Conservation (phyloP, 1,140 invertebrate genomes). For the Hyphantria cunea region DNA sequence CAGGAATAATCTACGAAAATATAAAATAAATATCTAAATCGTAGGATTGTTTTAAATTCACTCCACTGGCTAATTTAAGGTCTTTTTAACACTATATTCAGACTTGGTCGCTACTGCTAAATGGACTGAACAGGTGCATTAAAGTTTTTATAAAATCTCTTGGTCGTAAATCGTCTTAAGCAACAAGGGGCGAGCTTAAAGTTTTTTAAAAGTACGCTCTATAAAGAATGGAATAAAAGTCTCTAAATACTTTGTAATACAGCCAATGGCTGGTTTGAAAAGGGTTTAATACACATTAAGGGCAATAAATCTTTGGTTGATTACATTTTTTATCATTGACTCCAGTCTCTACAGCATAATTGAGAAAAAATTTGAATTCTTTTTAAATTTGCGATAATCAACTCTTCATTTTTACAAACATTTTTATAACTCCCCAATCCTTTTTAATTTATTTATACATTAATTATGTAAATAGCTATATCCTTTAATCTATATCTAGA, state of each 20-base stretch:
- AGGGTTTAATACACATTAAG: slow-evolving; percentile 29
- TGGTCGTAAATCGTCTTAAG: slow-evolving; percentile 61
- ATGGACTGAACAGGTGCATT: slow-evolving; percentile 64
- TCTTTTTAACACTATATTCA: slow-evolving; percentile 26
- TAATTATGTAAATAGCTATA: too few relatives aligned
- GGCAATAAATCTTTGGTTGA: slow-evolving; percentile 36
- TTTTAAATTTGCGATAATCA: slow-evolving; percentile 18
- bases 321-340: slow-evolving; percentile 18
- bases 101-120: slow-evolving; percentile 45
- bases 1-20: too few relatives aligned
- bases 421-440: too few relatives aligned
- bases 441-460: too few relatives aligned
- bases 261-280: slow-evolving; percentile 20
- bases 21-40: too few relatives aligned
- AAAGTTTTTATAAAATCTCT: slow-evolving; percentile 52
- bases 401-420: slow-evolving; percentile 10
- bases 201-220: slow-evolving; percentile 47
- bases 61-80: too few relatives aligned
- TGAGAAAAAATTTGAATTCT: slow-evolving; percentile 10
- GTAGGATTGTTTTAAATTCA: too few relatives aligned
- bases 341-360: slow-evolving; percentile 10
- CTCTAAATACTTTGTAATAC: slow-evolving; percentile 28
- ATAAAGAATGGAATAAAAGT: slow-evolving; percentile 47
- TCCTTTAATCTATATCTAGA: too few relatives aligned
- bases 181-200: slow-evolving; percentile 58